phyloP scores from a whole-genome alignment of 2,797 vertebrate species.

The Sebastes wilsoni region DNA sequence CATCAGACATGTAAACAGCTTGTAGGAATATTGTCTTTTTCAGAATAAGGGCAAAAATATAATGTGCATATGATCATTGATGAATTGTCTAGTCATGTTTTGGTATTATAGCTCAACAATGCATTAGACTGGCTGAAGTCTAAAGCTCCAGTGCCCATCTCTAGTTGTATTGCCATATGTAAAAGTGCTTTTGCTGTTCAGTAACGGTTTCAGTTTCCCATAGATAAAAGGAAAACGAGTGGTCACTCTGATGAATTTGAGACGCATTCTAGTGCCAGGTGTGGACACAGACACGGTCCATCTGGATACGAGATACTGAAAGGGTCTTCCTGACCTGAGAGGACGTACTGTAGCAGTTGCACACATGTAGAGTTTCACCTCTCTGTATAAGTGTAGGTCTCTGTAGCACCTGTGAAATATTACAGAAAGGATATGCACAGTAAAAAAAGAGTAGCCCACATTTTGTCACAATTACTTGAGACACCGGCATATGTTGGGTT shows the following conservation, averaged over 20 bases:
- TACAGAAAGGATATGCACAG: background rate
- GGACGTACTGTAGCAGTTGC: background rate
- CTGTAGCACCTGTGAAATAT: background rate
- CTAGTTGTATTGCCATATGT: background rate
- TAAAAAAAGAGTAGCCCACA: background rate
- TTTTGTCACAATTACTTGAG: background rate
- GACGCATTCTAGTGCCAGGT: slow-evolving; percentile 6
- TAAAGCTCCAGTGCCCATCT: background rate
- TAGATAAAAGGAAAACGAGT: slow-evolving; percentile 10
- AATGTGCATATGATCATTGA: too few relatives aligned
- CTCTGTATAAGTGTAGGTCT: background rate
- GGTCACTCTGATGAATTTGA: slow-evolving; percentile 17
- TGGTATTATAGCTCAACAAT: background rate
- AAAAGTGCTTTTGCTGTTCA: slow-evolving; percentile 1
- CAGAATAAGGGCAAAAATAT: too few relatives aligned
- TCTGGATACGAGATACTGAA: slow-evolving; percentile 11
- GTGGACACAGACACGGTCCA: background rate
- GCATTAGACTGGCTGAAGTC: background rate
- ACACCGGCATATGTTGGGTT: background rate
- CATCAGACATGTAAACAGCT: too few relatives aligned
- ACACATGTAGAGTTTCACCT: slow-evolving; percentile 2
- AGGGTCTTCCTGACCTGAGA: background rate
- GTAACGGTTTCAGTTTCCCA: background rate
- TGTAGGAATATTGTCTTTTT: too few relatives aligned
- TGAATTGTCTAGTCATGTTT: background rate